phyloP scores from a whole-genome alignment of 2,888 invertebrate genomes.

The Oegoconia quadripuncta region DNA sequence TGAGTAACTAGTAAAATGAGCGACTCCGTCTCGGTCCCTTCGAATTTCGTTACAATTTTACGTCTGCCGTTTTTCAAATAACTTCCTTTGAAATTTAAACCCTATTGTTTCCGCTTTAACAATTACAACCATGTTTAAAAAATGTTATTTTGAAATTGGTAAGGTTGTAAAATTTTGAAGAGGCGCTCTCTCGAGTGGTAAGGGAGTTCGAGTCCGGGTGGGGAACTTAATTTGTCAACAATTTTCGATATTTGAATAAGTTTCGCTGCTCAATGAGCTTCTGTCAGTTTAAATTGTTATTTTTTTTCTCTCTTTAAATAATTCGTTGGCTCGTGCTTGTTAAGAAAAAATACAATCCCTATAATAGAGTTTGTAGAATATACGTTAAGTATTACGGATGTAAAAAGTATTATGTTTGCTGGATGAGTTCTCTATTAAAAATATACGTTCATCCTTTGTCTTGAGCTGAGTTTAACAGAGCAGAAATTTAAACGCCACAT shows the following conservation, averaged over 20 bases:
- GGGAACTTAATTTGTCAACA: conserved; percentile 80
- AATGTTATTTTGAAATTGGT: conserved; percentile 29
- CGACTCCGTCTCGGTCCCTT: conserved; percentile 73
- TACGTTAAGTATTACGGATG: no score
- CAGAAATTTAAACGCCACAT: no score
- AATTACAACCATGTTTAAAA: no score
- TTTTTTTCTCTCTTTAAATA: conserved; percentile 53
- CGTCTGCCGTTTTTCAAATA: conserved; percentile 16
- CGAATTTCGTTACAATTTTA: conserved; percentile 46
- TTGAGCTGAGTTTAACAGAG: no score
- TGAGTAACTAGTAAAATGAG: conserved; percentile 80
- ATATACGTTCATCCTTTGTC: no score
- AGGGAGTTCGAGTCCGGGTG: conserved; percentile 65
- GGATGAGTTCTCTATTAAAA: no score
- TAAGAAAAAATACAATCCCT: conserved; percentile 19
- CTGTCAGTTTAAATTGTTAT: conserved; percentile 75
- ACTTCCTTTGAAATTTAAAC: conserved; percentile 25
- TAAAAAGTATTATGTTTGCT: no score
- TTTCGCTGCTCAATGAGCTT: conserved; percentile 75
- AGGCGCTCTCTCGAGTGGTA: conserved; percentile 73
- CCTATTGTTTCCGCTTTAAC: conserved; percentile 16
- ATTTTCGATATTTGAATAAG: conserved; percentile 79
- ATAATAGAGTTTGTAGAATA: no score
- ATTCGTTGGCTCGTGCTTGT: conserved; percentile 39
- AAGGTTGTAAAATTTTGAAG: conserved; percentile 62